phyloP scores from a whole-genome alignment of 2,888 invertebrate genomes.

The Microplitis manilae region DNA sequence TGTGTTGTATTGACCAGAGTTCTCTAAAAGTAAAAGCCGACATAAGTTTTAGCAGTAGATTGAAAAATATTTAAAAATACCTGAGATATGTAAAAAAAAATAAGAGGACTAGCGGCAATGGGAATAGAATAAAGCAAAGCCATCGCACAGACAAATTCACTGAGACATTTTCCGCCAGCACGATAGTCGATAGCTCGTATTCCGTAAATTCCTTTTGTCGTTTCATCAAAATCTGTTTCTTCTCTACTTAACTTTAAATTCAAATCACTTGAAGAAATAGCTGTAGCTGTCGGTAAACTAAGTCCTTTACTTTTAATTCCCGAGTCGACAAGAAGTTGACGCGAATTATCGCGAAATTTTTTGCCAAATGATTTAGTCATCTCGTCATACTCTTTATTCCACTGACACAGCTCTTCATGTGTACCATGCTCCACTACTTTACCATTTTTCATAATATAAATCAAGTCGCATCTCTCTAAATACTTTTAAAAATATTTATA shows the following conservation, averaged over 20 bases:
- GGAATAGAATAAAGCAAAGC: conserved; percentile 52
- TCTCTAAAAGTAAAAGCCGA: conserved; percentile 46
- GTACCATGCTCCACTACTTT: conserved; percentile 73
- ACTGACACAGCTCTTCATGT: conserved; percentile 72
- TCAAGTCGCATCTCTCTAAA: conserved; percentile 74
- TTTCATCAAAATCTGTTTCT: conserved; percentile 20
- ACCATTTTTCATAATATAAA: conserved; percentile 75
- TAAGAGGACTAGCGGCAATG: conserved; percentile 53
- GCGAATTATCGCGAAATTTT: conserved; percentile 36
- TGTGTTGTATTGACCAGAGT: conserved; percentile 47
- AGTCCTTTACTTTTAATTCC: neutral
- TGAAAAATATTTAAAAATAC: conserved; percentile 38
- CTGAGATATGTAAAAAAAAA: conserved; percentile 53
- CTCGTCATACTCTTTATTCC: conserved; percentile 59
- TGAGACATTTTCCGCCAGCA: conserved; percentile 17
- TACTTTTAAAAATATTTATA: conserved; percentile 65
- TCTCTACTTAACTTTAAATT: conserved; percentile 9
- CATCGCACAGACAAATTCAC: conserved; percentile 37
- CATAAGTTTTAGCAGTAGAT: neutral
- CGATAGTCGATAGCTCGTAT: conserved; percentile 19
- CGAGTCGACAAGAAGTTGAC: neutral
- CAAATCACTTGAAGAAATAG: conserved; percentile 18
- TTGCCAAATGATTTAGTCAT: conserved; percentile 50
- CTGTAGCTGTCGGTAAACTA: neutral
- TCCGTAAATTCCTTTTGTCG: neutral